A percentile compares a stretch with the other conserved stretches of the same genome.
Evolutionary conservation across 2,888 invertebrate genomes (phyloP).

Genomic region (Rhagium mordax): DNA sequence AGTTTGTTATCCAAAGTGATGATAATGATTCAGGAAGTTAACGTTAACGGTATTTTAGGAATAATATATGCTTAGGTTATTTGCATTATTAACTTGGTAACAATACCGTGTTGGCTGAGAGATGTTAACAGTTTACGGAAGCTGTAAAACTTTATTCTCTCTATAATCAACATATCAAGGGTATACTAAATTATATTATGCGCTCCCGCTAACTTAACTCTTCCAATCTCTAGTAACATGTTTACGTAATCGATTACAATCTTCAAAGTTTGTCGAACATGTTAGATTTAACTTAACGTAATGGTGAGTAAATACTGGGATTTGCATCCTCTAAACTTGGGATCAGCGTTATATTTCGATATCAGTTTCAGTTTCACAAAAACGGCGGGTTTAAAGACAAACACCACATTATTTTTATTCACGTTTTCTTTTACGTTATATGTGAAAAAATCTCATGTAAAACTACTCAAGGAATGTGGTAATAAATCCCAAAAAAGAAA

Average conservation of each 20-base stretch:
- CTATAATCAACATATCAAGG: not conserved
- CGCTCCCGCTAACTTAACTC: not conserved
- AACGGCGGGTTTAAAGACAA: not conserved
- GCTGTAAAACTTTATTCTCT: not conserved
- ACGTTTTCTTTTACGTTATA: too few relatives aligned
- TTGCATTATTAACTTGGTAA: not conserved
- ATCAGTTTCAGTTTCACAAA: not conserved
- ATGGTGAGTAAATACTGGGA: not conserved
- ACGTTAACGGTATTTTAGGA: too few relatives aligned
- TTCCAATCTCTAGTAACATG: not conserved
- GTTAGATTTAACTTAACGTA: not conserved
- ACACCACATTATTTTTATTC: too few relatives aligned
- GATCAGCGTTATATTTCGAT: not conserved
- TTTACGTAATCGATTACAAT: not conserved
- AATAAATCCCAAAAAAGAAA: too few relatives aligned
- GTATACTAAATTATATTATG: not conserved
- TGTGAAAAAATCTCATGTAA: too few relatives aligned
- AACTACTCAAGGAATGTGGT: too few relatives aligned
- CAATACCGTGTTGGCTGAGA: not conserved
- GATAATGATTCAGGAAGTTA: too few relatives aligned
- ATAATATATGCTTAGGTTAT: not conserved
- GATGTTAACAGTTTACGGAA: not conserved
- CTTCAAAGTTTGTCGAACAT: not conserved
- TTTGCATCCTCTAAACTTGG: not conserved
- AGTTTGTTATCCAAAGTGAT: too few relatives aligned